These are phyloP conservation scores for Drosophila atripex DNA, from an alignment of 2,888 invertebrate species.

Conservation along the genomic window DNA sequence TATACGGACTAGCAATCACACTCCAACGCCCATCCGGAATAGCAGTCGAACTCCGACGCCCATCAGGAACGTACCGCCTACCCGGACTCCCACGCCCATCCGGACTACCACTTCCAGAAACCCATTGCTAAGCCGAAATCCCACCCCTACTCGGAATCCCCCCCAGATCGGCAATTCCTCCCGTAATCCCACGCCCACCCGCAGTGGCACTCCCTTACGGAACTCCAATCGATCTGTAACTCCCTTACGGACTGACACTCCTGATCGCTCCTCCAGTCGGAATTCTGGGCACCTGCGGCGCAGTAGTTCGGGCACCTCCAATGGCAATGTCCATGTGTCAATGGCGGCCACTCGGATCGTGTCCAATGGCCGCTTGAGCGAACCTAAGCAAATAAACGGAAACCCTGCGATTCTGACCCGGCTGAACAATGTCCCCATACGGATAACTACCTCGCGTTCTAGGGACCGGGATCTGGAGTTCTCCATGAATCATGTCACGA, in stretches of 20 bases:
- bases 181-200: not conserved
- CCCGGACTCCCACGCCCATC: not conserved
- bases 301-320: slow-evolving; percentile 44
- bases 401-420: slow-evolving; percentile 47
- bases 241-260: not conserved
- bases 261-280: not conserved
- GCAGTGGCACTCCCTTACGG: not conserved
- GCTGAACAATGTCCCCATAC: slow-evolving; percentile 62
- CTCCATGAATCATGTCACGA: slow-evolving; percentile 47
- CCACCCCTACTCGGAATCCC: not conserved
- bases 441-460: slow-evolving; percentile 56
- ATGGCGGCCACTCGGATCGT: slow-evolving; percentile 9
- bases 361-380: slow-evolving; percentile 27
- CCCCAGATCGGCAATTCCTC: not conserved
- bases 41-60: not conserved
- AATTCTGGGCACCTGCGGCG: slow-evolving; percentile 16
- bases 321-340: slow-evolving; percentile 37
- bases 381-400: slow-evolving; percentile 53
- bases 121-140: not conserved
- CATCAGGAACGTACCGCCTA: not conserved
- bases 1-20: not conserved
- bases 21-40: not conserved
- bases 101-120: not conserved
- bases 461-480: slow-evolving; percentile 41
- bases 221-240: not conserved